Conservation (phyloP, 2,888 invertebrate genomes). For the Drosophila neotestacea region DNA sequence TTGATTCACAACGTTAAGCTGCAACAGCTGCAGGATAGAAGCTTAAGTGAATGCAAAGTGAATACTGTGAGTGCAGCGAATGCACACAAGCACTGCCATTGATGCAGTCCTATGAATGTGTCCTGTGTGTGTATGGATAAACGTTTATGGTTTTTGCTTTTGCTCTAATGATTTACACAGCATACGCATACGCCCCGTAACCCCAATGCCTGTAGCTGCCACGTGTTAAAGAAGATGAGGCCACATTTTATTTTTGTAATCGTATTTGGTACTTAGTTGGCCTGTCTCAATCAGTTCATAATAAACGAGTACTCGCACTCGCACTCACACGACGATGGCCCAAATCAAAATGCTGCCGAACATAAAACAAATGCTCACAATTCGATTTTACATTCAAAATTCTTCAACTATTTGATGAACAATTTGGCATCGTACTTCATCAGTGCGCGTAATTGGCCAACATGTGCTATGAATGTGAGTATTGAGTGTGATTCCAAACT, state of each 20-base stretch:
- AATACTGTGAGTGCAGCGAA: slow-evolving; percentile 16
- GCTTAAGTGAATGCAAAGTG: slow-evolving; percentile 44
- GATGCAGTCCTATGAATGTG: background rate
- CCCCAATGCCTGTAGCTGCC: background rate
- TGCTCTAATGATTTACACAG: slow-evolving; percentile 18
- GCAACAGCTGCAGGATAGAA: slow-evolving; percentile 39
- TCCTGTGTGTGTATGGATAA: background rate
- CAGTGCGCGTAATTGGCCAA: slow-evolving; percentile 64
- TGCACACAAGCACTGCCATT: background rate
- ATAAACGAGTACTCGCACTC: background rate
- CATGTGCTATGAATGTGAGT: slow-evolving; percentile 49
- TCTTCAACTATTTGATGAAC: slow-evolving; percentile 45
- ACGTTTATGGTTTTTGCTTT: slow-evolving; percentile 22
- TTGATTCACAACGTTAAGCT: slow-evolving; percentile 10
- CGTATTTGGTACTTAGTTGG: slow-evolving; percentile 19
- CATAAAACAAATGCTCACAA: slow-evolving; percentile 47
- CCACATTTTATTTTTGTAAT: slow-evolving; percentile 43
- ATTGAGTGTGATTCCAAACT: slow-evolving; percentile 11
- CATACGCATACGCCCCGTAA: slow-evolving; percentile 29
- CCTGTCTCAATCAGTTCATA: slow-evolving; percentile 27
- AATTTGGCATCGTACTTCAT: slow-evolving; percentile 43
- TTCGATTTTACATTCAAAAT: slow-evolving; percentile 26
- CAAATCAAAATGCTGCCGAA: slow-evolving; percentile 27
- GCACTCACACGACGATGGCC: background rate
- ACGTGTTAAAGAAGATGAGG: slow-evolving; percentile 26